Base-by-base conservation (phyloP, 2,888 invertebrate genomes). In the Mesochorus sp. region DNA sequence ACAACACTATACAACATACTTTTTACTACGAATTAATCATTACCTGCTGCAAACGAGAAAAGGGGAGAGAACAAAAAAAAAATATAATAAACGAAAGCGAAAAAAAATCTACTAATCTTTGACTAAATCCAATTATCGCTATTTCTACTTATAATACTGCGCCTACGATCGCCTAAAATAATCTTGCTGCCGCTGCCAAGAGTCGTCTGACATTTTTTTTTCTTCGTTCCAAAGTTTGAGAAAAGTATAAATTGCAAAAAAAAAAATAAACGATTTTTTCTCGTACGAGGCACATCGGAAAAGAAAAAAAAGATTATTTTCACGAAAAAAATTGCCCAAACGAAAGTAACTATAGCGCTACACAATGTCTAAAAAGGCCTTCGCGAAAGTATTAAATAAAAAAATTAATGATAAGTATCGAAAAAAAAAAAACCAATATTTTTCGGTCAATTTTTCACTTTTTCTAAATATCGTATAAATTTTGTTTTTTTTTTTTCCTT, bases 81-180 rank as follows among this genome's bases (percentile, higher is more conserved):
- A 70, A 24, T 44, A 2, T 37, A 37, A 4, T 37, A n/a, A n/a
- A n/a, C 12, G 37, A 37, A 12, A 6, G 12, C 2, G 53, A 17
- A 39, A 26, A 26, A 51, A 64, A 71, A 76, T 71, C 64, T 71
- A 66, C 17, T 71, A 66, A 59, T 64, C 61, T 67, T 72, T 28
- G 49, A 70, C 17, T 70, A 76, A 72, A 71, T 61, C 72, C 71
- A 77, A 71, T 70, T 66, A 68, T 80, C 62, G 67, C 71, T 76
- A 59, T 59, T 59, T 73, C 71, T 79, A 75, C 76, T n/a, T 76
- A 73, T 76, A 68, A 77, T 79, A 75, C 21, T 59, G 49, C 37
- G 66, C 66, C 72, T 72, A 53, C 59, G 67, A 71, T 79, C 61
- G 76, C 76, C 76, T 76, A 67, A 66, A 73, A 73, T 73, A 73